Evolutionary conservation across 1,140 invertebrate species (phyloP), one percentile per base, ranked within the genome.

Genomic region (Lepidotrigona ventralis): DNA sequence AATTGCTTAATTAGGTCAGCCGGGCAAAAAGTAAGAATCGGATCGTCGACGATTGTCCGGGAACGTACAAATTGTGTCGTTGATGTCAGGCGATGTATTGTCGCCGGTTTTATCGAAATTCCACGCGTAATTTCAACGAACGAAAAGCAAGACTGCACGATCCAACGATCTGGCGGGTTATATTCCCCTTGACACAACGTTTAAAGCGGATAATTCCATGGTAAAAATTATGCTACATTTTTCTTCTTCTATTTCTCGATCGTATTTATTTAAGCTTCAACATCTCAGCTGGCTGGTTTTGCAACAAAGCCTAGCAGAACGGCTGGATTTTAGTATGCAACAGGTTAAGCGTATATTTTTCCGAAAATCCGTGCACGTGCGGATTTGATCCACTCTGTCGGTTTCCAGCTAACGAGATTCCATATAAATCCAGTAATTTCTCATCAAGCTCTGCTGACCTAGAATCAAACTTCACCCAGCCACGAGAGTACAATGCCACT

Each of bases 1-100:
- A 88, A 86, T 88, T 86, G 69, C 74, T 73, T 85, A 88, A 88
- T 88, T 88, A 71, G 87, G 84, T 88, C 80, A 68, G 23, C 60
- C 56, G 29, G 51, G 21, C 79, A 78, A 85, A 85, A 87, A 83
- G 58, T 79, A 72, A 68, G 71, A 51, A 87, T 69, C 60, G 63
- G 58, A 79, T 72, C 33, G 77, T 87, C 71, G 29, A 46, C 75
- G 72, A 29, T 29, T 53, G 63, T 63, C 46, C n/a, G 58, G 21
- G 78, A 79, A 74, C 56, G n/a, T 60, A 71, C 77, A 51, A 81
- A 83, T 75, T 77, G 53, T 29, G 63, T 26, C 51, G 76, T 81
- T 78, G 80, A 87, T 85, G 86, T 85, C 86, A 64, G 21, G 39
- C 46, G 79, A 33, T 77, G 60, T 54, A 53, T 69, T 56, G 51